Base-by-base conservation (phyloP, 2,888 invertebrate genomes). In the Ferrisia virgata region DNA sequence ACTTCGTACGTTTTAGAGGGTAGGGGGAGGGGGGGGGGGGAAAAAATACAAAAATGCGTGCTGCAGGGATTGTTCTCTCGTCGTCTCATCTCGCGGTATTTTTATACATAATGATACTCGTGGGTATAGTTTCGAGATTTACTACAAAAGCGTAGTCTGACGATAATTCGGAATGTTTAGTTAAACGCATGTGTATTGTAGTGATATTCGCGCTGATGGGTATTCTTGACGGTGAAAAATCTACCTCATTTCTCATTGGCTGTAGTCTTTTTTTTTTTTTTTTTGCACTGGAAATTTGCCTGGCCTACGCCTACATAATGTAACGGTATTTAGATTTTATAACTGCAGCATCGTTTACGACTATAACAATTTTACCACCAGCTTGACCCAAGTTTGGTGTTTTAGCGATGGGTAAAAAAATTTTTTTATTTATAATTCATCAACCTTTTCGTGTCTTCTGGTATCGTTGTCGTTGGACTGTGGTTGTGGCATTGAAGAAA, bases 61-160 rank as follows among this genome's bases (percentile, higher is more conserved):
- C 31, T 11, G 39, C 39, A 22, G 53, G 53, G 53, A 11, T 53
- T 18, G n/a, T 43, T 2, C 43, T 6, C 22, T 22, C 53, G 22
- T 53, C 53, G 3, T 28, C 25, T 28, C 25, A 8, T 25, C 28
- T 64, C 8, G 1, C 5, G 28, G 64, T 64, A 28, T 64, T 64
- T 64, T 64, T 64, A 64, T 64, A 28, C 64, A 64, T 64, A 64
- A 64, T 64, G 64, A 64, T 64, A 64, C 64, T 64, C 64, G 64
- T 64, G 64, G 64, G 64, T 64, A 64, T 64, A 64, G 64, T 64
- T 64, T 64, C 64, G 64, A 64, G 64, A 64, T 64, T 64, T 64
- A 64, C 64, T 64, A 64, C 15, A 64, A 13, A 47, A 3, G n/a
- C n/a, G 3, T 53, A 64, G 64, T 28, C 28, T 64, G 28, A 64